Conservation (phyloP, 2,888 invertebrate genomes). For the Pandemis cinnamomeana region DNA sequence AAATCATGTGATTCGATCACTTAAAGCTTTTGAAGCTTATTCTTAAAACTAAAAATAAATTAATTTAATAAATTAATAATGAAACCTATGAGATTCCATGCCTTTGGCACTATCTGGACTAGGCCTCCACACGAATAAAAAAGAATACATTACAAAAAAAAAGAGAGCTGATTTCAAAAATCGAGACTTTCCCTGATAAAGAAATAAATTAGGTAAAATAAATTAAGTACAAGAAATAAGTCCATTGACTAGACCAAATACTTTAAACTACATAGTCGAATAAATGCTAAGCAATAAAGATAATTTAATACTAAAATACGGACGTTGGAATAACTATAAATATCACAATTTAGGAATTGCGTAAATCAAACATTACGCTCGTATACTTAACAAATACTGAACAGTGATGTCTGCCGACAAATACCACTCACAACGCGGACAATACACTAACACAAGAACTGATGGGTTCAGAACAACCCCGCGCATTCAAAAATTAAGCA, state of each 20-base stretch:
- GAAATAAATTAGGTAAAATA: constrained; percentile 41
- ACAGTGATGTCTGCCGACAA: constrained; percentile 54
- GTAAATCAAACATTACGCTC: constrained; percentile 60
- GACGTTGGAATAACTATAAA: constrained; percentile 67
- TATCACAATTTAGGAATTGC: constrained; percentile 83
- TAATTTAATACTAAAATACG: constrained; percentile 52
- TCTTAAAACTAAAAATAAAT: constrained; percentile 53
- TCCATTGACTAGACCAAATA: constrained; percentile 65
- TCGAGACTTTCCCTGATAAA: constrained; percentile 40
- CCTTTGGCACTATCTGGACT: constrained; percentile 78
- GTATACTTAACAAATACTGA: constrained; percentile 62
- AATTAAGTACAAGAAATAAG: constrained; percentile 45
- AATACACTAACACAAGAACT: constrained; percentile 35
- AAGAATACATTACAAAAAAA: constrained; percentile 44
- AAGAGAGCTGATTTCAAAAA: constrained; percentile 61
- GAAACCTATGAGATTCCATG: constrained; percentile 73
- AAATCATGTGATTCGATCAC: constrained; percentile 64
- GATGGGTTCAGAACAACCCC: constrained; percentile 45
- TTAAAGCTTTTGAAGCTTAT: constrained; percentile 74
- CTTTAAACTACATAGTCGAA: constrained; percentile 21
- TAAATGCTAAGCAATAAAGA: constrained; percentile 44
- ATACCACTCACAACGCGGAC: constrained; percentile 43
- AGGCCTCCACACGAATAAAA: constrained; percentile 52
- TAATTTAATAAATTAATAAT: constrained; percentile 53
- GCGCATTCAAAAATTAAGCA: constrained; percentile 50